Percentiles rank a stretch among this genome's conserved stretches.
Conservation (phyloP, 2,888 invertebrate genomes). For the Luperina nickerlii region DNA sequence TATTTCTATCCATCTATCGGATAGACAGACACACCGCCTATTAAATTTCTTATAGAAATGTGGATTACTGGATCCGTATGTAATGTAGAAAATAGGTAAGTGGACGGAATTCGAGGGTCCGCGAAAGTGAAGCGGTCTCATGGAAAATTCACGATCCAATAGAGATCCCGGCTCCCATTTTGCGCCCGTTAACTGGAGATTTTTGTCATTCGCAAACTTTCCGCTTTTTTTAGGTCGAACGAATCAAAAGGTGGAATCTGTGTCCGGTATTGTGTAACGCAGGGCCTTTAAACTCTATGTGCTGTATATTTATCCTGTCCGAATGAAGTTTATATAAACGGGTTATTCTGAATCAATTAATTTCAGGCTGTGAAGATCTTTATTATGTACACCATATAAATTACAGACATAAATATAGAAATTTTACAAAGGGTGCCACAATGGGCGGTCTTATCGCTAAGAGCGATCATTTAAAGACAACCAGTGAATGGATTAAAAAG, state of each 20-base stretch:
- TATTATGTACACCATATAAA: too few relatives aligned
- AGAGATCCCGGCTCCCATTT: conserved; percentile 21
- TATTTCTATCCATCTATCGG: not conserved
- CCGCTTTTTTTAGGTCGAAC: conserved; percentile 14
- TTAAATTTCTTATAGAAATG: not conserved
- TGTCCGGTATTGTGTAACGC: not conserved
- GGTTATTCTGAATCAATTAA: not conserved
- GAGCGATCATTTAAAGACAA: too few relatives aligned
- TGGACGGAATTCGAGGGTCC: not conserved
- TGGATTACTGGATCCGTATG: not conserved
- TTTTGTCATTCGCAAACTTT: conserved; percentile 34
- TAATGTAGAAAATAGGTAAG: not conserved
- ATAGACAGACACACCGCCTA: not conserved
- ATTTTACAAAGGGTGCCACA: too few relatives aligned
- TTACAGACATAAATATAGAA: too few relatives aligned
- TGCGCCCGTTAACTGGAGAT: conserved; percentile 22
- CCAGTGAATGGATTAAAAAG: too few relatives aligned
- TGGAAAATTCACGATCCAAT: conserved; percentile 42
- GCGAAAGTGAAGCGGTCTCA: conserved; percentile 34
- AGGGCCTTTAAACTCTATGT: not conserved
- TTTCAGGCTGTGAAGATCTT: too few relatives aligned
- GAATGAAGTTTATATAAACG: not conserved
- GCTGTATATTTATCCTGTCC: not conserved
- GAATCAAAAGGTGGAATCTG: not conserved
- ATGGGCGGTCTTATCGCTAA: too few relatives aligned